Evolutionary conservation across 2,888 invertebrate genomes (phyloP), one percentile per base, ranked within the genome.

Genomic region (Polydrusus cervinus): DNA sequence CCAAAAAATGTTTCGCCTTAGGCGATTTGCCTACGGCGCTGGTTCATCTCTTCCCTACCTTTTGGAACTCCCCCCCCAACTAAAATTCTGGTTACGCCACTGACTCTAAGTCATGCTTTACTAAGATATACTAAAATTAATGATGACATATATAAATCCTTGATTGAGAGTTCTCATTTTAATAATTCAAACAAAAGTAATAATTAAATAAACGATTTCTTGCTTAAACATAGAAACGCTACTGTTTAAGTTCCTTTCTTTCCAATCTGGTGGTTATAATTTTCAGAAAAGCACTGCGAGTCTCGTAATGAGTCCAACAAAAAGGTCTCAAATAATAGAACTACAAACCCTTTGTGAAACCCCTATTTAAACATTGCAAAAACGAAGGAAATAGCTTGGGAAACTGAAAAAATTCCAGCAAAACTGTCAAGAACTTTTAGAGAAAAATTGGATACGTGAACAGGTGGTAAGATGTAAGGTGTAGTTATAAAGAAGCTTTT

Each of bases 261-360:
- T 55, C 66, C 53, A 55, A 53, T 55, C 16, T 34, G 40, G 60
- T 49, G 38, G 70, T 70, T 70, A 70, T 55, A 70, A 70, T 70
- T 61, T 61, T 60, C 38, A 60, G 70, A 61, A 70, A 47, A 61
- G 70, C 70, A 34, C 70, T 70, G 70, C 30, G 47, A 70, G 70
- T 61, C 67, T n/a, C 38, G 51, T 61, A 61, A 61, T 61, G 61
- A 61, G 70, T 61, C 30, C 16, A 61, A 70, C 70, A 61, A 49
- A 70, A 70, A 61, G 70, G 70, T 14, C 49, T 61, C 70, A 25
- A 47, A 70, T 70, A 70, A 70, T 70, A 55, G 70, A 70, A 40
- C 61, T 45, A 61, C 47, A 34, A 49, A 20, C 70, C 60, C 61
- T 70, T 70, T 70, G 70, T 70, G 16, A 61, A 14, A 16, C 25